Conservation (phyloP, 2,888 invertebrate genomes). For the Volucella inflata region DNA sequence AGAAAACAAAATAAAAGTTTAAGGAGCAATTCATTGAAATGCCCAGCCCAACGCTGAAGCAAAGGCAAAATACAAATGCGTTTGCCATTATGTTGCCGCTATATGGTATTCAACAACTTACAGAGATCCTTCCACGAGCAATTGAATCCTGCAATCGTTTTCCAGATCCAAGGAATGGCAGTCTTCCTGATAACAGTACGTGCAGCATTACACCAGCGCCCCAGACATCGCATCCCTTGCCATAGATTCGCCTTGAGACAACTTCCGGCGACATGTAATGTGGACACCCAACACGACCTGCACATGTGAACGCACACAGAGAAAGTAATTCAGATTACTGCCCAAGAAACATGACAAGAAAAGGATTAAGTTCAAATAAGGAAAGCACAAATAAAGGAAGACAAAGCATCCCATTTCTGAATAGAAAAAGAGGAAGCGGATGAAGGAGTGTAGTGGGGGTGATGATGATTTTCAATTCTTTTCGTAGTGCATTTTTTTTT, state of each 20-base stretch:
- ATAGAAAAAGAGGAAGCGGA: conserved; percentile 15
- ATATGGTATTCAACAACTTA: conserved; percentile 82
- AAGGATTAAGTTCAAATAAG: conserved; percentile 71
- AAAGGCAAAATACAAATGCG: conserved; percentile 33
- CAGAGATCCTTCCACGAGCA: conserved; percentile 92
- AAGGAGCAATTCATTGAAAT: conserved; percentile 40
- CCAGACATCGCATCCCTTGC: conserved; percentile 99
- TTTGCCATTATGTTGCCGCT: conserved; percentile 8
- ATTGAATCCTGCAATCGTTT: conserved; percentile 96
- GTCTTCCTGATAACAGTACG: conserved; percentile 95
- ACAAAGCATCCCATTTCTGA: conserved; percentile 63
- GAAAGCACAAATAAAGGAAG: conserved; percentile 69
- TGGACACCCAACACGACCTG: conserved; percentile 97
- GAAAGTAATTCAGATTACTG: conserved; percentile 65
- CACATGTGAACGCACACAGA: conserved; percentile 72
- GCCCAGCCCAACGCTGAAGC: neutral
- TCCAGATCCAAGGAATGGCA: conserved; percentile 97
- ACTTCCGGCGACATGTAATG: conserved; percentile 99
- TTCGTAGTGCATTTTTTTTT: conserved; percentile 56
- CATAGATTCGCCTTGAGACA: conserved; percentile 94
- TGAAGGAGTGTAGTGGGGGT: conserved; percentile 27
- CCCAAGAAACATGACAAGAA: conserved; percentile 67
- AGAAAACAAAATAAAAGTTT: neutral
- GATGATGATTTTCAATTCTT: conserved; percentile 67
- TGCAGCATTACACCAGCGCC: conserved; percentile 97